Base-by-base conservation (phyloP, 2,888 invertebrate species). In the Gymnocheta viridis region DNA sequence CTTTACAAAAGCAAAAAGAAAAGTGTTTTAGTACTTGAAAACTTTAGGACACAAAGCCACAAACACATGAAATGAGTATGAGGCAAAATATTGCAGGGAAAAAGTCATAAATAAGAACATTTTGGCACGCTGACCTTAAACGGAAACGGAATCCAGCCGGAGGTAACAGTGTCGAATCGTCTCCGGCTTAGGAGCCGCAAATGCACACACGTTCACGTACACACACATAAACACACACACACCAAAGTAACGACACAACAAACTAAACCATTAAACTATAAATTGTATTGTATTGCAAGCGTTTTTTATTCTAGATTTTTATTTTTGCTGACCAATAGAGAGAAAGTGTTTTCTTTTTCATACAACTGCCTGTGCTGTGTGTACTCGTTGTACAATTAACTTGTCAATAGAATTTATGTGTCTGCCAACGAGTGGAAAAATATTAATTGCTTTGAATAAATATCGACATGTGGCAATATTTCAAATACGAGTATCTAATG, bases 401-500 rank as follows among this genome's bases (percentile, higher is more conserved):
- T 89, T 90, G 90, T 90, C 90, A 90, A 89, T 90, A 88, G 88
- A 89, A 90, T 90, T 90, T 90, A 90, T 90, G 90, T 88, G 88
- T 87, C 85, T 86, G 84, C 54, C 70, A 76, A 62, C 49, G 60
- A 77, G n/a, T 47, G 58, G 79, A 79, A 78, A 86, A 84, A 80
- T 86, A 85, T 82, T 78, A 83, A 76, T 74, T 80, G 78, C 69
- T 73, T 77, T 77, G 66, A 80, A 72, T 44, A 54, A 49, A 69
- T 66, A 79, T 80, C 56, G 76, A 76, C 79, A 79, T 72, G n/a
- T 32, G 47, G 64, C 67, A 67, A 67, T 80, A 80, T 35, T 69
- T 76, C 78, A 72, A 78, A 74, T n/a, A n/a, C 41, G 1, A 19
- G 4, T 78, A 58, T 54, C 69, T 69, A 66, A 72, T 70, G 51